Evolutionary conservation across 2,113 vertebrate species (phyloP), one percentile per base, ranked within the genome.

Genomic region (Crocuta crocuta): DNA sequence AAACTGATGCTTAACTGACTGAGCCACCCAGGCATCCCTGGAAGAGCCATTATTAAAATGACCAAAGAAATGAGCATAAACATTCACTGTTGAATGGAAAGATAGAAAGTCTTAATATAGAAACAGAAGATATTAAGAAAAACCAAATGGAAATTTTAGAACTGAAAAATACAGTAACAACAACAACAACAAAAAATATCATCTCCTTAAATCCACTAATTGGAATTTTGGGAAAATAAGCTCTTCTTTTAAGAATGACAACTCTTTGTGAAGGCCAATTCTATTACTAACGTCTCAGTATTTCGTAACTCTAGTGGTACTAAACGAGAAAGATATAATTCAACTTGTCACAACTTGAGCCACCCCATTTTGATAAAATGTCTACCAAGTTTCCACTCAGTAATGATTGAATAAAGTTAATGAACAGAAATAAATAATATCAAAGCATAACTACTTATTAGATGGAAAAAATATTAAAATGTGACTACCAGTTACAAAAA

Each of bases 261-360:
- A 93, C 55, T 74, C 55, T 55, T 74, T 35, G 26, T 70, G 16
- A 84, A 23, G 31, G 24, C 43, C 39, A 78, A 94, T 45, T 58
- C 45, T 74, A 66, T 74, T 83, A 89, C 84, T 90, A 96, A 94
- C 24, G 53, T 2, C 28, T n/a, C 80, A 43, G n/a, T 73, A 91
- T 78, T 81, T 81, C 63, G 10, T 61, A 87, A 65, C 50, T 23
- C 19, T 68, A 65, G 26, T 43, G 26, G 80, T 71, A 91, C 24
- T 58, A 86, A 83, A 31, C 66, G 31, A 61, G 55, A 87, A 79
- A 80, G 5, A 86, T 53, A 89, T 31, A 74, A 84, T 91, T 74
- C 39, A 92, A 74, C 39, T 63, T 63, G 55, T 48, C 53, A 63
- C 66, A 73, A 83, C 53, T 48, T 84, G 35, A 92, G 66, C 73